Evolutionary conservation across 1,140 invertebrate genomes (phyloP).

Genomic region (Sipha flava): DNA sequence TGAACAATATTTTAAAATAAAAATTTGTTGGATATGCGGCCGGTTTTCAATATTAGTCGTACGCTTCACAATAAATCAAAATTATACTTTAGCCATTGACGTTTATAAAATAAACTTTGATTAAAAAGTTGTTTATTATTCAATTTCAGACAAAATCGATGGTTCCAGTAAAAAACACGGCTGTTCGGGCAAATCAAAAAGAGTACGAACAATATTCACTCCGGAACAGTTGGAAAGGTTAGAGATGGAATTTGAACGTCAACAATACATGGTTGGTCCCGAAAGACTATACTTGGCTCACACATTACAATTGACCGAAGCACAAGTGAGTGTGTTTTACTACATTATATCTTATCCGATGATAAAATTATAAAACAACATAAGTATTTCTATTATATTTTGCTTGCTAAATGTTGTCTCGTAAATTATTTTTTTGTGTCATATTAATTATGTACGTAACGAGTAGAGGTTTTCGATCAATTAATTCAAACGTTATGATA

Average conservation of each 20-base stretch:
- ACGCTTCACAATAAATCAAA: too few species aligned
- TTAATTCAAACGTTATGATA: too few species aligned
- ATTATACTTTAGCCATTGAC: too few species aligned
- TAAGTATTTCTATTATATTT: too few species aligned
- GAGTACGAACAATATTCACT: slow-evolving; percentile 89
- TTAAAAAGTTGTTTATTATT: not conserved
- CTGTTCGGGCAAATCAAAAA: slow-evolving; percentile 51
- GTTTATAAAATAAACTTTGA: too few species aligned
- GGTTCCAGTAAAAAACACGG: slow-evolving; percentile 9
- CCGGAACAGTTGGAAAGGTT: slow-evolving; percentile 83
- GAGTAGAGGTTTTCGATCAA: too few species aligned
- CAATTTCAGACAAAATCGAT: slow-evolving; percentile 11
- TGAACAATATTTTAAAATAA: too few species aligned
- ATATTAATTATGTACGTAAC: too few species aligned
- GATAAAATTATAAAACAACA: not conserved
- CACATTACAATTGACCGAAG: slow-evolving; percentile 79
- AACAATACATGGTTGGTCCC: slow-evolving; percentile 93
- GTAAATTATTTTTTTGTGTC: too few species aligned
- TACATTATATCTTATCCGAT: not conserved
- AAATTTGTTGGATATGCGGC: too few species aligned
- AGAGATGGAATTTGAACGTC: slow-evolving; percentile 83
- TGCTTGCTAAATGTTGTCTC: too few species aligned
- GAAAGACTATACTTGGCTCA: slow-evolving; percentile 82
- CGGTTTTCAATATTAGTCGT: too few species aligned
- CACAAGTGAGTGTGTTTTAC: slow-evolving; percentile 54